Evolutionary conservation across 2,888 invertebrate genomes (phyloP), one percentile per base, ranked within the genome.

Genomic region (Heteromyza rotundicornis): DNA sequence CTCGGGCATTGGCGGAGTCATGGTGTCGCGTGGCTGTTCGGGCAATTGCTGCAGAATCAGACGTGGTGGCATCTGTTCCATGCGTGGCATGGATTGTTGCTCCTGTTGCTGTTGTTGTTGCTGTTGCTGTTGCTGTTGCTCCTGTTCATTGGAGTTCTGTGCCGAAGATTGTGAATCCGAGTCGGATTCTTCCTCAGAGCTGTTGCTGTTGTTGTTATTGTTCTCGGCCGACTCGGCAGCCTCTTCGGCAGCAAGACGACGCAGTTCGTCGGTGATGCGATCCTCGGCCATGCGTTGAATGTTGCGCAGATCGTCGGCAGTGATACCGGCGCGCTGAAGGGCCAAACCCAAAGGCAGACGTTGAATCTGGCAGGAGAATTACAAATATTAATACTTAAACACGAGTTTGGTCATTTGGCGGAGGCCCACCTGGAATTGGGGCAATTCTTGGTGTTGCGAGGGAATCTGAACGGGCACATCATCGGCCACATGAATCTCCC

Each of bases 251-350:
- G 80, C 80, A 57, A 83, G 69, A 27, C 79, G 79, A 63, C 79
- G 80, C 63, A 84, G 70, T 57, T 82, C 81, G 55, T 81, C 79
- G 68, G 80, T 80, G 62, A 84, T 80, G 53, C 81, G 79, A 57
- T 83, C 80, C 73, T 83, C 82, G 63, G 84, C 83, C 73, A 83
- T 80, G 61, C 81, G 80, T 71, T 84, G 82, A 66, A 84, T 84
- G 62, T 82, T 83, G 63, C 76, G 78, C 64, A 84, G 72, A 73
- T 84, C 84, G 10, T 84, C 83, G 64, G 80, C 76, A 17, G 83
- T 84, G 59, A 84, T 83, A 55, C 84, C 84, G 27, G 82, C 82
- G 56, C 82, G 80, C 68, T 83, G 80, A 50, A 84, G 72, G 3
- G 82, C 84, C 62, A 81, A 64, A 44, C 75, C 79, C 59, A 83